Evolutionary conservation across 2,113 vertebrate species (phyloP).

Genomic region (Columba janthina): DNA sequence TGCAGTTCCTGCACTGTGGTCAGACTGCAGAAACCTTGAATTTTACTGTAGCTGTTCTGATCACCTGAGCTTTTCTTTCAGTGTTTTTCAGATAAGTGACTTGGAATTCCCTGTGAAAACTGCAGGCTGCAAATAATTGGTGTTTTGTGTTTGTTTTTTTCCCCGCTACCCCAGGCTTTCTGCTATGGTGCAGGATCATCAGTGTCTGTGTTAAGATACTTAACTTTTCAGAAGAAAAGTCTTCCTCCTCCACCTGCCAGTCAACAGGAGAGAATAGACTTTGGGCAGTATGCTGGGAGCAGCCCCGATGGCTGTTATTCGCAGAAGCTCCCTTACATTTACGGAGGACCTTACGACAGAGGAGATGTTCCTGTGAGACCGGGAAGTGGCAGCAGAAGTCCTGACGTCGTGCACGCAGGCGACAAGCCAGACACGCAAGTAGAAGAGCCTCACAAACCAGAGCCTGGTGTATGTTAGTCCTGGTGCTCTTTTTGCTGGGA

Average conservation of each 20-base stretch:
- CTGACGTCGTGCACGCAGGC: neutral
- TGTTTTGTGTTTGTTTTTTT: neutral
- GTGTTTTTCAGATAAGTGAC: neutral
- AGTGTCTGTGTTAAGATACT: conserved; percentile 25
- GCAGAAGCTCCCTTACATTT: neutral
- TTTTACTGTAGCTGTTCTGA: rapidly evolving
- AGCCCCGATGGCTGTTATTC: neutral
- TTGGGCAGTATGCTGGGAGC: neutral
- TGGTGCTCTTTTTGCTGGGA: neutral
- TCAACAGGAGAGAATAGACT: neutral
- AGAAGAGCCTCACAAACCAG: neutral
- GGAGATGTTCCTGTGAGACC: conserved; percentile 21
- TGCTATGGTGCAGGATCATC: conserved; percentile 76
- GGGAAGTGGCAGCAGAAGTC: neutral
- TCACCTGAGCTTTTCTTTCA: neutral
- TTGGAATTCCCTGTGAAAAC: neutral
- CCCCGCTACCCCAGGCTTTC: conserved; percentile 55
- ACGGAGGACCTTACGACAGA: conserved; percentile 22
- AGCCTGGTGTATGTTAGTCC: conserved; percentile 30
- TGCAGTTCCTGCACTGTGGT: neutral
- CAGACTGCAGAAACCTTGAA: neutral
- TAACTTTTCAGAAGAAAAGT: conserved; percentile 32
- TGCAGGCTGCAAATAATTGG: rapidly evolving
- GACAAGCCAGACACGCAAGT: neutral
- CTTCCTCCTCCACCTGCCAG: neutral